phyloP scores from a whole-genome alignment of 2,888 invertebrate species.

The Halocaridina rubra region DNA sequence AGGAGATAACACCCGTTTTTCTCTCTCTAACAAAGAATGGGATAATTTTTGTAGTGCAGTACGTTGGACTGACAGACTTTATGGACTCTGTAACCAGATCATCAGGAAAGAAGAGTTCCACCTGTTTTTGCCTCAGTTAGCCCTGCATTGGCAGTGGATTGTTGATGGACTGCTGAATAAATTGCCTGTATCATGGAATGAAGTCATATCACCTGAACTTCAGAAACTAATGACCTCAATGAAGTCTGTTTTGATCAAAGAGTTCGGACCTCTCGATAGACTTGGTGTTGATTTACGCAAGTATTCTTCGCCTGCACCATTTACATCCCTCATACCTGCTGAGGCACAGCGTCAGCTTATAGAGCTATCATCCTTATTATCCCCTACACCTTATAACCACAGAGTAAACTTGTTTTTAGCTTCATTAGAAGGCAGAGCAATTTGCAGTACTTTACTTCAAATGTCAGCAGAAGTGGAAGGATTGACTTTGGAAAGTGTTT shows the following conservation, averaged over 20 bases:
- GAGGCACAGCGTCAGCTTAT: slow-evolving; percentile 22
- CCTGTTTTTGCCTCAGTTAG: slow-evolving; percentile 52
- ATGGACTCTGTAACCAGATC: slow-evolving; percentile 30
- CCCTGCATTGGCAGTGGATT: slow-evolving; percentile 61
- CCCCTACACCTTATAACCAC: slow-evolving; percentile 22
- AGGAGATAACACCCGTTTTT: slow-evolving; percentile 19
- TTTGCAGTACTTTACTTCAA: slow-evolving; percentile 1
- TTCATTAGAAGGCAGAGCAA: slow-evolving; percentile 17
- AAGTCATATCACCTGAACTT: slow-evolving; percentile 19
- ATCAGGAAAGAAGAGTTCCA: slow-evolving; percentile 43
- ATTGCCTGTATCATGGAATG: slow-evolving; percentile 50
- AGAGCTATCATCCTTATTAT: not conserved
- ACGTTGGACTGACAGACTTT: slow-evolving; percentile 52
- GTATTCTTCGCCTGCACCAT: slow-evolving; percentile 26
- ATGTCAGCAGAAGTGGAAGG: not conserved
- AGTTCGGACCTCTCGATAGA: slow-evolving; percentile 49
- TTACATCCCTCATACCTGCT: not conserved
- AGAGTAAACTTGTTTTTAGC: slow-evolving; percentile 33
- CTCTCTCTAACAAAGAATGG: slow-evolving; percentile 52
- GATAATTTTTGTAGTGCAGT: slow-evolving; percentile 44
- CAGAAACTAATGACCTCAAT: slow-evolving; percentile 22
- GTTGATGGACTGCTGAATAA: slow-evolving; percentile 47
- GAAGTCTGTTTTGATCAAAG: slow-evolving; percentile 26
- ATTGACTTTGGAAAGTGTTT: not conserved
- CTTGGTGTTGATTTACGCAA: slow-evolving; percentile 29